These are phyloP conservation scores for Corvus hawaiiensis DNA, from an alignment of 2,113 vertebrate genomes.

Conservation along the genomic window DNA sequence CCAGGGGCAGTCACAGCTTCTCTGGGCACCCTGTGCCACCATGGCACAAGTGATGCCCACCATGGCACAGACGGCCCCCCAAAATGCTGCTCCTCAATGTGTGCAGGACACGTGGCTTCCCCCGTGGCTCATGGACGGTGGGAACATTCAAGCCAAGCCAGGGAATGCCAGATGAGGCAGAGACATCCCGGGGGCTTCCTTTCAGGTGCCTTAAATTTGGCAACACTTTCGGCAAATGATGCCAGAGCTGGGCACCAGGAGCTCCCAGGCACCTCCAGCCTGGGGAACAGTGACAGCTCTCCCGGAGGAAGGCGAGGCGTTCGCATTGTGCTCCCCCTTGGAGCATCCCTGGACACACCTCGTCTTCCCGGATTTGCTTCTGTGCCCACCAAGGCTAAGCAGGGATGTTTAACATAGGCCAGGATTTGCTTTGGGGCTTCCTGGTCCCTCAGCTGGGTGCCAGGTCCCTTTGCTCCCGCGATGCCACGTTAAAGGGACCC, in stretches of 20 bases:
- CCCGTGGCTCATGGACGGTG: accelerated
- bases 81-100: neutral
- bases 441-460: neutral
- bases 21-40: neutral
- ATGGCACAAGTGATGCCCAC: neutral
- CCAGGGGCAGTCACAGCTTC: neutral
- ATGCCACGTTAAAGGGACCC: accelerated
- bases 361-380: neutral
- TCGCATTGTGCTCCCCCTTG: neutral
- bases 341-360: neutral
- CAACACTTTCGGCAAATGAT: accelerated
- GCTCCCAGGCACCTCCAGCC: neutral
- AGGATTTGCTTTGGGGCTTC: neutral
- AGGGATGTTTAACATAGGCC: neutral
- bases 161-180: neutral
- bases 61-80: accelerated
- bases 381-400: neutral
- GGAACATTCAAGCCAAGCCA: accelerated
- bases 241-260: neutral
- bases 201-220: neutral
- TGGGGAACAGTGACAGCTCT: neutral
- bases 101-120: neutral
- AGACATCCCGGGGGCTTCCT: accelerated
- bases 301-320: accelerated
- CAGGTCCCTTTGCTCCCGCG: accelerated